Evolutionary conservation across 2,888 invertebrate species (phyloP), one percentile per base, ranked within the genome.

Genomic region (Sturmia bella): DNA sequence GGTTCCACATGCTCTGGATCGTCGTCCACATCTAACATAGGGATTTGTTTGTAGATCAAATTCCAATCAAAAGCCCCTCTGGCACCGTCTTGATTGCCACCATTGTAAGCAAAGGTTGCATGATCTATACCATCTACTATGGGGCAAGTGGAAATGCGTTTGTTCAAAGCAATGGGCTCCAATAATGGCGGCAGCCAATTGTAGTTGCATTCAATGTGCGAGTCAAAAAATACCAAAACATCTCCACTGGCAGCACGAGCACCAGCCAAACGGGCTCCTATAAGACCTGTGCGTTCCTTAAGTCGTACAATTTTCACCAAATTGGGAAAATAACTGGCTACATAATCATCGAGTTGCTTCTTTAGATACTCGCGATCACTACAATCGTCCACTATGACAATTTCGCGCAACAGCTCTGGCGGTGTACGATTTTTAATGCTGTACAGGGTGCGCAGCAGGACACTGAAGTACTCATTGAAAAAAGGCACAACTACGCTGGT

Each of bases 401-500:
- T 95, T 94, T 93, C 95, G 95, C 89, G 97, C 96, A 98, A 91
- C 21, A 98, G 91, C 85, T 94, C 93, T 0, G 92, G 87, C 0
- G 98, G 98, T 0, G 98, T 96, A 75, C 97, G 92, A 88, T 95
- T 94, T n/a, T 97, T 89, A 6, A 97, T 96, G 87, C 96, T 96
- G 89, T 93, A 92, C 21, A 93, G 95, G 66, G 95, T 97, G 86
- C 95, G 91, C 24, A 97, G 90, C 59, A 98, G 91, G 0, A 97
- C 97, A 59, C 95, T 94, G 93, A 95, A 96, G 89, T 98, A 97
- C 89, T 98, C 98, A 87, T 98, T 97, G 90, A 97, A 96, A 89
- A 97, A 98, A 0, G 97, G 97, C 24, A 98, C 95, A 63, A 98
- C 94, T 9, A 98, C 95, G 89, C 96, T 97, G 7, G 95, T 95